Conservation (phyloP, 2,888 invertebrate species). For the Leptinotarsa haldemani region DNA sequence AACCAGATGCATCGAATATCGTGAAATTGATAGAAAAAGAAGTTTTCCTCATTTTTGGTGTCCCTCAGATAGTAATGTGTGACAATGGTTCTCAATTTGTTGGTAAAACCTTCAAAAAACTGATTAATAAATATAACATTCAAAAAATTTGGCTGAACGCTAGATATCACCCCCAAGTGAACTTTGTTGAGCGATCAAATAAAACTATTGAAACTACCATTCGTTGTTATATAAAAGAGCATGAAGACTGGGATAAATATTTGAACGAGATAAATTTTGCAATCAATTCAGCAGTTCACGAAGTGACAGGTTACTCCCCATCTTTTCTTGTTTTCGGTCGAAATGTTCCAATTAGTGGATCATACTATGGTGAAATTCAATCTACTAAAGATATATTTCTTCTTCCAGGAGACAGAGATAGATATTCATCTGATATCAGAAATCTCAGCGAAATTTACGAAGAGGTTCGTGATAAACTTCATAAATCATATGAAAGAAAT, state of each 20-base stretch:
- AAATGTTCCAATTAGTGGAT: too few species aligned
- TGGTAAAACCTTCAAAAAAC: too few species aligned
- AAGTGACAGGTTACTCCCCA: too few species aligned
- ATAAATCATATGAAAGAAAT: conserved; percentile 23
- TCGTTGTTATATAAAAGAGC: conserved; percentile 44
- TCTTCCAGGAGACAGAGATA: not conserved
- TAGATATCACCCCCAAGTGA: conserved; percentile 55
- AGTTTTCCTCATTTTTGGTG: not conserved
- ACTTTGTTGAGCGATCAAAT: conserved; percentile 56
- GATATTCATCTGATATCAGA: not conserved
- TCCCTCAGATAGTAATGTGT: conserved; percentile 8
- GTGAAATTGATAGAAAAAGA: conserved; percentile 8
- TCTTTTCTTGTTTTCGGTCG: too few species aligned
- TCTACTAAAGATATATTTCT: conserved; percentile 27
- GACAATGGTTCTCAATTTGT: not conserved
- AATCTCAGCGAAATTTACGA: not conserved
- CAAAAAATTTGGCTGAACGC: conserved; percentile 43
- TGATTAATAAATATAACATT: too few species aligned
- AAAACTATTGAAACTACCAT: conserved; percentile 52
- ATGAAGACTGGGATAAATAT: conserved; percentile 48
- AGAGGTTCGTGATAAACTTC: conserved; percentile 10
- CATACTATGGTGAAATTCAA: conserved; percentile 32
- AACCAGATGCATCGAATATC: not conserved
- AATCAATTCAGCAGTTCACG: conserved; percentile 46
- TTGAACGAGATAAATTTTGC: conserved; percentile 50